Evolutionary conservation across 2,797 vertebrate genomes (phyloP).

Genomic region (Denticeps clupeoides): DNA sequence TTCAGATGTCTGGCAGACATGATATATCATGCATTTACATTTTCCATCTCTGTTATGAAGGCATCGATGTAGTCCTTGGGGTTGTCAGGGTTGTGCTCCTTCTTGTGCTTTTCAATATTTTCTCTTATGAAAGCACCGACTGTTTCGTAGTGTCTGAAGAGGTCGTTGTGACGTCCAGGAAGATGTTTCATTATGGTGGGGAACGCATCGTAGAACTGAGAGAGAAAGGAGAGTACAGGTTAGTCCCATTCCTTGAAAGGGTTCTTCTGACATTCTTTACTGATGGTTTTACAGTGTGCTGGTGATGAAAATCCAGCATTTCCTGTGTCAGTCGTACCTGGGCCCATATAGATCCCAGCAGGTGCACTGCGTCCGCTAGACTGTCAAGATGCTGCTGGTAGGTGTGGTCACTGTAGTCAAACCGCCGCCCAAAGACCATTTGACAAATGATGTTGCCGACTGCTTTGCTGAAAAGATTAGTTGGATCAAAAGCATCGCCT

Average conservation of each 20-base stretch:
- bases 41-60: conserved; percentile 62
- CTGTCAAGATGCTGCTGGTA: conserved; percentile 51
- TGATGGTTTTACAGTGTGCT: not conserved
- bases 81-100: conserved; percentile 51
- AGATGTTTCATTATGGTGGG: conserved; percentile 50
- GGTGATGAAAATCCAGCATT: too few relatives aligned
- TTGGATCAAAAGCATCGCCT: conserved; percentile 54
- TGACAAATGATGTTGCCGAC: conserved; percentile 64
- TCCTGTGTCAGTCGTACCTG: conserved; percentile 30
- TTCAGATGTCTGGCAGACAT: too few relatives aligned
- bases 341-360: conserved; percentile 58
- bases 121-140: conserved; percentile 49
- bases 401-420: conserved; percentile 46
- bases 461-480: conserved; percentile 46
- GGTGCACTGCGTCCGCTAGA: conserved; percentile 43
- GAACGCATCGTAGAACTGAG: conserved; percentile 53
- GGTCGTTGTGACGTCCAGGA: conserved; percentile 53
- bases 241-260: too few relatives aligned
- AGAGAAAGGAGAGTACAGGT: not conserved
- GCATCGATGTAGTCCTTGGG: conserved; percentile 60
- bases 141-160: conserved; percentile 44
- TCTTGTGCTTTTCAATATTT: conserved; percentile 55
- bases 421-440: conserved; percentile 56
- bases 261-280: too few relatives aligned
- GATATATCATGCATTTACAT: conserved; percentile 35